Evolutionary conservation across 2,797 vertebrate genomes (phyloP).

Genomic region (Octomys mimax): DNA sequence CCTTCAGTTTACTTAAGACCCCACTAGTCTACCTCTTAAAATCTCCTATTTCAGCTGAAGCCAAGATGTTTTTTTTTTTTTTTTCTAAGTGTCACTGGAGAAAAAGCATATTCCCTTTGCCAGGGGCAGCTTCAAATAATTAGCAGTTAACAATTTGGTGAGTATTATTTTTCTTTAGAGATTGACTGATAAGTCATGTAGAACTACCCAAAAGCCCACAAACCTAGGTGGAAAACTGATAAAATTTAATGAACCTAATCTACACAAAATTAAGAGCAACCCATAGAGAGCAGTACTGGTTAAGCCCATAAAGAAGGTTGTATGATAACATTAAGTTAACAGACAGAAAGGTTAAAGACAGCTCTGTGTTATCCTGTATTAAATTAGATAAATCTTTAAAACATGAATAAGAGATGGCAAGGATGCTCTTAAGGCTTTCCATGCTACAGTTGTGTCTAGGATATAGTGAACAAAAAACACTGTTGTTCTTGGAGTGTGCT

Average conservation of each 20-base stretch:
- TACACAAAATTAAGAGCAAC: background rate
- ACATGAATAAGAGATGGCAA: background rate
- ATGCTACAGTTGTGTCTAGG: slow-evolving; percentile 3
- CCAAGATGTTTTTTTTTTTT: background rate
- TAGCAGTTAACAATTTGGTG: background rate
- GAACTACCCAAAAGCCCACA: background rate
- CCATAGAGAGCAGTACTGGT: background rate
- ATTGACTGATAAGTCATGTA: background rate
- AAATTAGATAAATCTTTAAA: slow-evolving; percentile 2
- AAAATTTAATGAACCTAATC: background rate
- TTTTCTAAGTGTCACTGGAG: background rate
- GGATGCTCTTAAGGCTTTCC: background rate
- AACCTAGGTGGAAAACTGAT: background rate
- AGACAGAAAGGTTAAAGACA: background rate
- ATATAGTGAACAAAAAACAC: background rate
- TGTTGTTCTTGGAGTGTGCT: background rate
- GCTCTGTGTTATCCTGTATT: background rate
- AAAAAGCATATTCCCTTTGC: background rate
- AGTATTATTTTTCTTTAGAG: background rate
- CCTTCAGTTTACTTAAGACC: background rate
- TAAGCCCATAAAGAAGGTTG: background rate
- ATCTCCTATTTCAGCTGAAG: background rate
- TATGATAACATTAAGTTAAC: background rate
- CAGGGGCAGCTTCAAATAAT: background rate
- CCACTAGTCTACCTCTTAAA: background rate